Conservation (phyloP, 2,797 vertebrate species). For the Picus viridis region DNA sequence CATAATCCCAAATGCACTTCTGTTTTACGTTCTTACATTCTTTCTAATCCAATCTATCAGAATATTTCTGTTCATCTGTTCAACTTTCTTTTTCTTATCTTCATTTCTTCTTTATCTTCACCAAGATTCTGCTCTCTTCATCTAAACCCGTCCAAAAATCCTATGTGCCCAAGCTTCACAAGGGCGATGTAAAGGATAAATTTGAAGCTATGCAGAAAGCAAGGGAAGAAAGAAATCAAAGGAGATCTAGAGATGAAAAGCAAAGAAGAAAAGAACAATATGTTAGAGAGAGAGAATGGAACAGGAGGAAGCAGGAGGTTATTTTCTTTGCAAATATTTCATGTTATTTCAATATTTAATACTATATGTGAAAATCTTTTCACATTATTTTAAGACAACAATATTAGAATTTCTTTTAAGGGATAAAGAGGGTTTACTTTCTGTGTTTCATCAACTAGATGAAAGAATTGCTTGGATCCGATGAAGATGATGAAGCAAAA, state of each 20-base stretch:
- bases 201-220: constrained; percentile 98
- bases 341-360: constrained; percentile 25
- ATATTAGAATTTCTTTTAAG: background rate
- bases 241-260: constrained; percentile 91
- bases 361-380: constrained; percentile 5
- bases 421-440: constrained; percentile 11
- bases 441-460: constrained; percentile 82
- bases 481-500: constrained; percentile 93
- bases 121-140: constrained; percentile 92
- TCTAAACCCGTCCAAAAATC: constrained; percentile 91
- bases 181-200: constrained; percentile 91
- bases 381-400: background rate
- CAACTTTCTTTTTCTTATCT: constrained; percentile 75
- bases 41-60: constrained; percentile 55
- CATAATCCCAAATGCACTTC: constrained; percentile 36
- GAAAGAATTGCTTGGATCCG: constrained; percentile 95
- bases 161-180: constrained; percentile 91
- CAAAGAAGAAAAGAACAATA: constrained; percentile 96
- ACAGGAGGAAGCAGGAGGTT: constrained; percentile 96
- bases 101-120: constrained; percentile 74
- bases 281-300: constrained; percentile 95
- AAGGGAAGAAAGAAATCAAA: constrained; percentile 94
- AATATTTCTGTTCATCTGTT: constrained; percentile 65
- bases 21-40: constrained; percentile 60
- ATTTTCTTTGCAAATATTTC: constrained; percentile 75